Conservation (phyloP, 37 sponge, comb jelly and placozoan species). For the Hexactinellida sp. region DNA sequence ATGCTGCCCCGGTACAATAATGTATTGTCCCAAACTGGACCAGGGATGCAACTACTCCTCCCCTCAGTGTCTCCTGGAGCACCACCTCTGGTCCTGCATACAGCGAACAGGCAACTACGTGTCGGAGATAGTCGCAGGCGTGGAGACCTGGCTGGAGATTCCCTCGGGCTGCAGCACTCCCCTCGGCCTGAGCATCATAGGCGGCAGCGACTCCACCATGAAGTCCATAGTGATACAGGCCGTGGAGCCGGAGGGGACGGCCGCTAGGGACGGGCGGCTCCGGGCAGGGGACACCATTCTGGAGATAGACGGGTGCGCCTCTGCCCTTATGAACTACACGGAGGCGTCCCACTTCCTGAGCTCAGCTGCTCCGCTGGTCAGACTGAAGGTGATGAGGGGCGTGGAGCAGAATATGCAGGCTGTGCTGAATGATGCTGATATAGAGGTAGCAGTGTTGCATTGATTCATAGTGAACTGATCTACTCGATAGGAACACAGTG, state of each 20-base stretch:
- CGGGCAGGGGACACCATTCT: constrained; percentile 44
- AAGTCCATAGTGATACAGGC: constrained; percentile 34
- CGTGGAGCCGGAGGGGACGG: constrained; percentile 47
- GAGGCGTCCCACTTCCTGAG: constrained; percentile 22
- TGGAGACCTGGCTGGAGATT: background rate
- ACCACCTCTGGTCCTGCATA: constrained; percentile 66
- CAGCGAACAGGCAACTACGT: constrained; percentile 15
- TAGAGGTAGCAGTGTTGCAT: background rate
- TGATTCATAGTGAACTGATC: too few species aligned
- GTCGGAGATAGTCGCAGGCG: background rate
- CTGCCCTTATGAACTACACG: constrained; percentile 32
- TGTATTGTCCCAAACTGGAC: constrained; percentile 44
- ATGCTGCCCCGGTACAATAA: constrained; percentile 49
- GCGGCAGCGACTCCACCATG: background rate
- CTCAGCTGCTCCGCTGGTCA: constrained; percentile 30
- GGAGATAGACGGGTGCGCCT: constrained; percentile 16
- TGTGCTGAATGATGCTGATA: constrained; percentile 6
- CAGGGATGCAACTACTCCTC: constrained; percentile 48
- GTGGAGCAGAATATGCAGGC: background rate
- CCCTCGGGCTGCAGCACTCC: background rate
- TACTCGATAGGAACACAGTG: too few species aligned
- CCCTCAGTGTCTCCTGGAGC: constrained; percentile 57
- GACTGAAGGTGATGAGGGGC: constrained; percentile 37
- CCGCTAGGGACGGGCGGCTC: constrained; percentile 45
- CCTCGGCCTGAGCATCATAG: background rate